phyloP scores from a whole-genome alignment of 1,140 invertebrate genomes.

The Chionoecetes opilio region DNA sequence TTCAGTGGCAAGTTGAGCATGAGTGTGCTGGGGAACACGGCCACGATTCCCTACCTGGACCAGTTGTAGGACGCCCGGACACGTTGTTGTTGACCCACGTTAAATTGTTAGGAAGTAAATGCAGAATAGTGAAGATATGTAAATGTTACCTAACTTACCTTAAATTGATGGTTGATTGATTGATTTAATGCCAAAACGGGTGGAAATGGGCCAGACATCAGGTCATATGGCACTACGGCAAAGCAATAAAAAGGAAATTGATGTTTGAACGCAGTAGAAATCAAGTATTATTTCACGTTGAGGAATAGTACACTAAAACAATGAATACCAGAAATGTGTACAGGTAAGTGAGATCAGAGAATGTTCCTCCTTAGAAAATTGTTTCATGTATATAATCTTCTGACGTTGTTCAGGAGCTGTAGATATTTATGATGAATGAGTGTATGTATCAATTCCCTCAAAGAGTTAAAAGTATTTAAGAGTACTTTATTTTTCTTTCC shows the following conservation, averaged over 20 bases:
- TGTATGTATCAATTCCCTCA: slow-evolving; percentile 21
- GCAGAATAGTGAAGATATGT: neutral
- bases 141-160: neutral
- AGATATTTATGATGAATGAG: slow-evolving; percentile 57
- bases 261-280: no score
- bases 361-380: no score
- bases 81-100: neutral
- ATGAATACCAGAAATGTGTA: no score
- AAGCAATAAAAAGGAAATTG: no score
- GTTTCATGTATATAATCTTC: slow-evolving; percentile 37
- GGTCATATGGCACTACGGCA: no score
- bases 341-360: no score
- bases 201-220: no score
- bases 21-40: slow-evolving; percentile 22
- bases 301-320: no score
- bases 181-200: no score
- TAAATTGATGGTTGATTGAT: no score
- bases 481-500: neutral
- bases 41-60: slow-evolving; percentile 54
- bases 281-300: no score
- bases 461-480: slow-evolving; percentile 54
- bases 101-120: neutral
- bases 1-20: slow-evolving; percentile 57
- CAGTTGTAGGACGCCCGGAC: slow-evolving; percentile 40
- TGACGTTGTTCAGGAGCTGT: slow-evolving; percentile 43